Conservation (phyloP, 2,113 vertebrate species). For the Ornithorhynchus anatinus region DNA sequence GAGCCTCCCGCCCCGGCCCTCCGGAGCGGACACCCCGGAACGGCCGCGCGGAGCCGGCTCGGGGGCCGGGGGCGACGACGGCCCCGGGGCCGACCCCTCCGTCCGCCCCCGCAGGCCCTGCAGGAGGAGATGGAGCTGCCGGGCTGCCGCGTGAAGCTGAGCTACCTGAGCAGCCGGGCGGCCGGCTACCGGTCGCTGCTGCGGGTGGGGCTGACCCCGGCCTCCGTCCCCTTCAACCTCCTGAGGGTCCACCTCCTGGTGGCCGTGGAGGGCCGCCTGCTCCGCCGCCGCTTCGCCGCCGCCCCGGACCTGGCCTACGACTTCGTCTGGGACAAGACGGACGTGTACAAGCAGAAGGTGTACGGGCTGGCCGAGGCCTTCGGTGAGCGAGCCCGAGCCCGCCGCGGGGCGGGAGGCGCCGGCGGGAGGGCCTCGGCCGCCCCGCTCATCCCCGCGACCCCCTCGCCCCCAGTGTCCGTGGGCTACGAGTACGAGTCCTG, state of each 20-base stretch:
- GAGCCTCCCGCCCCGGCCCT: no score
- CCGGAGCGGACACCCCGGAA: no score
- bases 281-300: conserved; percentile 95
- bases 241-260: conserved; percentile 99
- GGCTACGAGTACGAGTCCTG: conserved; percentile 98
- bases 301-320: conserved; percentile 90
- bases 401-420: no score
- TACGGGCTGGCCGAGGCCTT: conserved; percentile 94
- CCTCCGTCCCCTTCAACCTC: conserved; percentile 93
- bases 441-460: no score
- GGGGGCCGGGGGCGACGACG: no score
- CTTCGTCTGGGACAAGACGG: conserved; percentile 97
- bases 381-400: conserved; percentile 79
- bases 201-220: conserved; percentile 88
- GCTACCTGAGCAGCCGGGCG: conserved; percentile 93
- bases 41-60: no score
- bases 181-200: conserved; percentile 94
- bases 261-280: conserved; percentile 93
- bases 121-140: conserved; percentile 90
- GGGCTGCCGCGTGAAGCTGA: conserved; percentile 86
- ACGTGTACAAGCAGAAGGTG: conserved; percentile 98
- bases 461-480: conserved; percentile 82
- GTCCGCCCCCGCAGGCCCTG: conserved; percentile 77
- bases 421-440: no score
- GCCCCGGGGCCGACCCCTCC: no score